Evolutionary conservation across 2,888 invertebrate species (phyloP).

Genomic region (Calameuta filiformis): DNA sequence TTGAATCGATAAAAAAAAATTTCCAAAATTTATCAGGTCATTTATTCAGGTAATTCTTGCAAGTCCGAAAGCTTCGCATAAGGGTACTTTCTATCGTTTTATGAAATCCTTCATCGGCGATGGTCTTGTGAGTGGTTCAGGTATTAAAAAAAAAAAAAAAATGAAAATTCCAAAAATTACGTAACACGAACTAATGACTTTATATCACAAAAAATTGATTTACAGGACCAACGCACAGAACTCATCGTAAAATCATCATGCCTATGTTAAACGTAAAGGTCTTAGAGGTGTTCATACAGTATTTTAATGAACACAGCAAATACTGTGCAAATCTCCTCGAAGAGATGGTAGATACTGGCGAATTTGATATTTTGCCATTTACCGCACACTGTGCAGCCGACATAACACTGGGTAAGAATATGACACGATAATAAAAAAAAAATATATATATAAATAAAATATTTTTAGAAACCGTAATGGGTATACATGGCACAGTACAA

Average conservation of each 20-base stretch:
- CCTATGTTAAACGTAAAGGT: constrained; percentile 30
- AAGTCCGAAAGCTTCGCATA: constrained; percentile 36
- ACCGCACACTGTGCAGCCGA: constrained; percentile 34
- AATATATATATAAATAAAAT: neutral
- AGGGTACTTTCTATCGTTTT: constrained; percentile 34
- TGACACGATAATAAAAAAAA: no score
- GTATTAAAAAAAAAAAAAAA: constrained; percentile 1
- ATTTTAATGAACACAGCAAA: constrained; percentile 32
- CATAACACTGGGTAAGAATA: constrained; percentile 35
- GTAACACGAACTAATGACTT: accelerated
- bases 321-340: constrained; percentile 31
- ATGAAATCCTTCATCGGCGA: constrained; percentile 40
- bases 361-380: constrained; percentile 36
- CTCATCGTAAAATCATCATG: constrained; percentile 33
- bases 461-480: constrained; percentile 37
- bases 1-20: neutral
- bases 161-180: neutral
- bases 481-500: constrained; percentile 32
- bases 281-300: constrained; percentile 25
- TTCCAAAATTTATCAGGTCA: neutral
- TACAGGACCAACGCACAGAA: constrained; percentile 26
- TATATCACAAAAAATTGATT: neutral
- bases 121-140: constrained; percentile 38
- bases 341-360: constrained; percentile 28
- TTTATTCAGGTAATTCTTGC: constrained; percentile 30